A percentile compares a stretch with the other conserved stretches of the same genome.
Evolutionary conservation across 2,797 vertebrate genomes (phyloP).

Genomic region (Hyperoplus lanceolatus): DNA sequence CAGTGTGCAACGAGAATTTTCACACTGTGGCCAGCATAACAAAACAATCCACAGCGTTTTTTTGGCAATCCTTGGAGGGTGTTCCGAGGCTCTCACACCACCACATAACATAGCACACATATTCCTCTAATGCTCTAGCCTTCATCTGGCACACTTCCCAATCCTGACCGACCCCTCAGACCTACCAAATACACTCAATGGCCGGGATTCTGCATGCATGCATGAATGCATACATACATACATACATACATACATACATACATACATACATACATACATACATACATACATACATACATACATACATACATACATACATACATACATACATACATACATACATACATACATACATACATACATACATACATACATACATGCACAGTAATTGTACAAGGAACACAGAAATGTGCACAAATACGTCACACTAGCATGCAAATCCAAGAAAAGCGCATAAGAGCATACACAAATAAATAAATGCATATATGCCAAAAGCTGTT

Average conservation of each 20-base stretch:
- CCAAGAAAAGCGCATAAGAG: slow-evolving; percentile 16
- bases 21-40: slow-evolving; percentile 62
- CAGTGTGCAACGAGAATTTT: slow-evolving; percentile 59
- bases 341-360: slow-evolving; percentile 2
- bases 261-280: slow-evolving; percentile 8
- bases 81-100: slow-evolving; percentile 65
- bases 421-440: slow-evolving; percentile 3
- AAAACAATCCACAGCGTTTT: slow-evolving; percentile 68
- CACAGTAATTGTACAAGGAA: slow-evolving; percentile 8
- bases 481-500: slow-evolving; percentile 6
- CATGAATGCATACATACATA: slow-evolving; percentile 2
- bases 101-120: slow-evolving; percentile 68
- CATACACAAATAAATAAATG: slow-evolving; percentile 17
- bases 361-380: slow-evolving; percentile 11
- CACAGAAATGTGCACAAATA: slow-evolving; percentile 20
- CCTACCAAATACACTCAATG: slow-evolving; percentile 53
- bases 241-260: slow-evolving; percentile 3
- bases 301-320: slow-evolving; percentile 3
- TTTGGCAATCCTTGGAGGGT: slow-evolving; percentile 65
- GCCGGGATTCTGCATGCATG: slow-evolving; percentile 12
- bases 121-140: slow-evolving; percentile 61
- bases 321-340: slow-evolving; percentile 6
- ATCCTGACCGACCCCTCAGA: slow-evolving; percentile 60
- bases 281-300: too few species aligned
- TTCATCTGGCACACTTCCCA: slow-evolving; percentile 54